Conservation (phyloP, 2,797 vertebrate species). For the Rhinella marina region DNA sequence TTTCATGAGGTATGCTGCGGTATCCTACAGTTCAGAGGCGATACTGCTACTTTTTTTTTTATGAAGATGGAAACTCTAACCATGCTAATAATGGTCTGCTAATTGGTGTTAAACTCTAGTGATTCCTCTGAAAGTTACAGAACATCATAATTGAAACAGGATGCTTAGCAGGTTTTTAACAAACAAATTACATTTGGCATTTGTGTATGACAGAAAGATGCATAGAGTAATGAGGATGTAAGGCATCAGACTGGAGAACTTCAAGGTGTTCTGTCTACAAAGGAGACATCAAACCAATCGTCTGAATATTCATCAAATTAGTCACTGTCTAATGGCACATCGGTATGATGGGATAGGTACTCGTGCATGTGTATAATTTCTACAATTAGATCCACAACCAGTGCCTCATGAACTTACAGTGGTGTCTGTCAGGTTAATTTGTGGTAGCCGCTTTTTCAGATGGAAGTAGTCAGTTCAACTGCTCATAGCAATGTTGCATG, state of each 20-base stretch:
- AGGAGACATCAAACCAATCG: background rate
- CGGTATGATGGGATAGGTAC: background rate
- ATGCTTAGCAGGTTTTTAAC: background rate
- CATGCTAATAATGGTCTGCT: conserved; percentile 27
- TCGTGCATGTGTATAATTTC: background rate
- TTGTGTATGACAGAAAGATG: background rate
- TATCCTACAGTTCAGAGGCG: background rate
- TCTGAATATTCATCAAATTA: background rate
- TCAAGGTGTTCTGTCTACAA: background rate
- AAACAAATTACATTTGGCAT: conserved; percentile 13
- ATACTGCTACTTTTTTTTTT: background rate
- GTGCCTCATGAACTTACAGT: too few relatives aligned
- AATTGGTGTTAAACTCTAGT: conserved; percentile 10
- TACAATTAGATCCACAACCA: background rate
- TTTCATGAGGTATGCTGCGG: background rate
- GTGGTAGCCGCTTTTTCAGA: too few relatives aligned
- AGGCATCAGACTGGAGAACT: background rate
- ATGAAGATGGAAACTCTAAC: conserved; percentile 11
- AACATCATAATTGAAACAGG: background rate
- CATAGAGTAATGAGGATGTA: background rate
- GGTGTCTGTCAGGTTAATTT: too few relatives aligned
- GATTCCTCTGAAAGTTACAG: conserved; percentile 13
- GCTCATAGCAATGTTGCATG: too few relatives aligned
- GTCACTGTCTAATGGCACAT: background rate
- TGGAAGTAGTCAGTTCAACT: too few relatives aligned